Base-by-base conservation (phyloP, 2,113 vertebrate species). In the Baryphthengus martii region DNA sequence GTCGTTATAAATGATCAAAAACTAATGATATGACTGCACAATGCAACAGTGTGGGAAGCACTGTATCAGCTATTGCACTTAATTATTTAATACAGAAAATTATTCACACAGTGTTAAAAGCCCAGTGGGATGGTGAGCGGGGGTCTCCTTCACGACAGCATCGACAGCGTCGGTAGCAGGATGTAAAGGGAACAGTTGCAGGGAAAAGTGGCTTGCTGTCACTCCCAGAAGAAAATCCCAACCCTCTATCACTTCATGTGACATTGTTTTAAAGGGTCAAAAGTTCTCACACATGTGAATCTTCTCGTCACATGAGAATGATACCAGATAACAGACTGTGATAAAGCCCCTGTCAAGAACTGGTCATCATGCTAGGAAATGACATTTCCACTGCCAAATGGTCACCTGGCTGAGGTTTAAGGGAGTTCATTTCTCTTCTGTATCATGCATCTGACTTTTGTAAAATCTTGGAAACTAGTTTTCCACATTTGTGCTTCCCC, bases 71-170 rank as follows among this genome's bases (percentile, higher is more conserved):
- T 97, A 92, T 95, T 97, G 93, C 87, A 49, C 93, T 97, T 97
- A 97, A 98, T 98, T 97, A 97, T 98, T 97, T 96, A 96, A 98
- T 95, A 93, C 50, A 40, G 91, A 85, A 88, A 97, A 97, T 96
- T 90, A 97, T 95, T 96, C 33, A 42, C 74, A n/a, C 42, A 23
- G 61, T 59, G 80, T 82, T 95, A 95, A 97, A 94, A 96, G 93
- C 97, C 91, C 84, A 24, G 78, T 95, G 93, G 96, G 96, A 95
- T 92, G 96, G 95, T 93, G 82, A 85, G 16, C 65, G 72, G 19
- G 87, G 90, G 93, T 92, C 90, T 94, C 76, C 33, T 76, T 93
- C 96, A 76, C 76, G 58, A 56, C 52, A 76, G 79, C 87, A 73
- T 11, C 9, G 0, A 24, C 45, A 77, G 70, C 26, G 2, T 10